These are phyloP conservation scores for Pachydiplax longipennis DNA, from an alignment of 2,888 invertebrate species.

Conservation along the genomic window DNA sequence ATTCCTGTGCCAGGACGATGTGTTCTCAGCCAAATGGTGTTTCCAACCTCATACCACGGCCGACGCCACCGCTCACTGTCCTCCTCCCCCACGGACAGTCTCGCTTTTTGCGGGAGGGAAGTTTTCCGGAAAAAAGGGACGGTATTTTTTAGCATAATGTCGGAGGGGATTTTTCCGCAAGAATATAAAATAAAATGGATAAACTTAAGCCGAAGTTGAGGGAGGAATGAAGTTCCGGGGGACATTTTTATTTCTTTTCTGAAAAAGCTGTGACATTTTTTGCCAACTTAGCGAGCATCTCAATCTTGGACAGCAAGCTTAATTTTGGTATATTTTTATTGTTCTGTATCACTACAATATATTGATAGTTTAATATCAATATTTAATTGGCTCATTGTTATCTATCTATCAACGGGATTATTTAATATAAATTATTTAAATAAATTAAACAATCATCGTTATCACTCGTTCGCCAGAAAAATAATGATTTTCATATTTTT, in stretches of 20 bases:
- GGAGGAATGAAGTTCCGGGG: background rate
- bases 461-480: too few relatives aligned
- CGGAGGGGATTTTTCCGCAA: background rate
- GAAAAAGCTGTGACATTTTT: background rate
- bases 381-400: too few relatives aligned
- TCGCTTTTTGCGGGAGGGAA: constrained; percentile 25
- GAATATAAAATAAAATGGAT: background rate
- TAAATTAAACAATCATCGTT: too few relatives aligned
- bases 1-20: constrained; percentile 33
- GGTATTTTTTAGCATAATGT: background rate
- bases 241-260: background rate
- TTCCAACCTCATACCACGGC: constrained; percentile 7
- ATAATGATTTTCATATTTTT: too few relatives aligned
- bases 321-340: background rate
- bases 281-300: background rate
- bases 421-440: too few relatives aligned
- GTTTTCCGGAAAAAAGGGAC: constrained; percentile 19
- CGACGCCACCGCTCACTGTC: background rate
- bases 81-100: background rate
- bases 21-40: constrained; percentile 42
- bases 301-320: background rate
- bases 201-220: background rate
- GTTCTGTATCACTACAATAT: background rate
- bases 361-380: too few relatives aligned
- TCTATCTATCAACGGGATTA: too few relatives aligned